phyloP scores from a whole-genome alignment of 2,797 vertebrate species.

The Tapirus indicus region DNA sequence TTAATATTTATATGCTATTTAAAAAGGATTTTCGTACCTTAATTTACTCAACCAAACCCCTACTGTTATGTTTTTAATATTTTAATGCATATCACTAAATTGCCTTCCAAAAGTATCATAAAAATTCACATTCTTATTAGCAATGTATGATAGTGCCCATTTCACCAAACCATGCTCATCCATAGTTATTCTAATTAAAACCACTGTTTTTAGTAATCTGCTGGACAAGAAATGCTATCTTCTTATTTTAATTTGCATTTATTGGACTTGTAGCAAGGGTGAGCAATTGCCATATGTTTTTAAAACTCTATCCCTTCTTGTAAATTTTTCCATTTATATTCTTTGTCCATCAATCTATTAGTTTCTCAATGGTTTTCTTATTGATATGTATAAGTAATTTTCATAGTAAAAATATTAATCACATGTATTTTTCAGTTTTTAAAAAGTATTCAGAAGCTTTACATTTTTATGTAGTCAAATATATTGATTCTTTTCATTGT shows the following conservation, averaged over 20 bases:
- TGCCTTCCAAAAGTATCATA: background rate
- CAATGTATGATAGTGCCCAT: background rate
- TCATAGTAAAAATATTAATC: background rate
- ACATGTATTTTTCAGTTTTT: background rate
- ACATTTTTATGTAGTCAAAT: background rate
- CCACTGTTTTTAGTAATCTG: background rate
- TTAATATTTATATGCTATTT: conserved; percentile 35
- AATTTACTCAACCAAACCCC: conserved; percentile 8
- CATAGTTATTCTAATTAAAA: background rate
- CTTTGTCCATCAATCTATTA: background rate
- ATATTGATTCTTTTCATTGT: background rate
- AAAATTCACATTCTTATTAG: conserved; percentile 34
- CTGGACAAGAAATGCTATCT: conserved; percentile 1
- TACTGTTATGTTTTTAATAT: conserved; percentile 43
- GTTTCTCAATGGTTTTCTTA: conserved; percentile 43
- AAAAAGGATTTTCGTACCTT: background rate
- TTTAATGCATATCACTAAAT: conserved; percentile 38
- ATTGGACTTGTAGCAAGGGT: background rate
- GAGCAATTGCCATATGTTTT: background rate
- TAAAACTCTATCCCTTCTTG: background rate
- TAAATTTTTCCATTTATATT: conserved; percentile 15
- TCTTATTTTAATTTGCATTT: conserved; percentile 28
- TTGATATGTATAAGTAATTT: background rate
- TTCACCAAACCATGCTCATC: background rate
- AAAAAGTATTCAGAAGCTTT: background rate